Evolutionary conservation across 1,140 invertebrate species (phyloP).

Genomic region (Caenorhabditis tropicalis): DNA sequence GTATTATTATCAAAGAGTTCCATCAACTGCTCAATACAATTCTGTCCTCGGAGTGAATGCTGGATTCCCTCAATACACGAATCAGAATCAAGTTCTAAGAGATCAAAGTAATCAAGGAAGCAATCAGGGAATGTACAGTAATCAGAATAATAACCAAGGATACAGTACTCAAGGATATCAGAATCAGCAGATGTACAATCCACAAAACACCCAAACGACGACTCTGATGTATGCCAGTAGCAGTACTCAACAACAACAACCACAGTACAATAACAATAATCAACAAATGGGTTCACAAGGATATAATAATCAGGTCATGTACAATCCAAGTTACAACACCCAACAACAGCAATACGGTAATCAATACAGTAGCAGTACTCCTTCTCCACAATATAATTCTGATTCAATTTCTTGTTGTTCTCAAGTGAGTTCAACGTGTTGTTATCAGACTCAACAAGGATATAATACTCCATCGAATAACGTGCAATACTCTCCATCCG

Average conservation of each 20-base stretch:
- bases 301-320: background rate
- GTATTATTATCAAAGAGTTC: conserved; percentile 21
- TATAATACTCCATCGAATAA: background rate
- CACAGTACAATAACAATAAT: background rate
- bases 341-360: background rate
- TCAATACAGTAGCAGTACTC: conserved; percentile 2
- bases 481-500: conserved; percentile 5
- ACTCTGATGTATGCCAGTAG: conserved; percentile 20
- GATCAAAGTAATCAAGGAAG: conserved; percentile 18
- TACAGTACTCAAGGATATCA: conserved; percentile 20
- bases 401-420: conserved; percentile 30
- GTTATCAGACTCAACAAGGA: conserved; percentile 38
- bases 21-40: conserved; percentile 36
- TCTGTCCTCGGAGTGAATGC: conserved; percentile 25
- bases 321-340: background rate
- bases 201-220: conserved; percentile 7
- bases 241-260: background rate
- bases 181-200: conserved; percentile 3
- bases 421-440: conserved; percentile 32
- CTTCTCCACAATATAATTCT: background rate
- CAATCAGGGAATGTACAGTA: background rate
- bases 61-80: conserved; percentile 19
- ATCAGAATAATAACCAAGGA: too few species aligned
- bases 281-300: conserved; percentile 7
- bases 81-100: conserved; percentile 6